Conservation (phyloP, 2,797 vertebrate species). For the Orientallactaga sibirica region DNA sequence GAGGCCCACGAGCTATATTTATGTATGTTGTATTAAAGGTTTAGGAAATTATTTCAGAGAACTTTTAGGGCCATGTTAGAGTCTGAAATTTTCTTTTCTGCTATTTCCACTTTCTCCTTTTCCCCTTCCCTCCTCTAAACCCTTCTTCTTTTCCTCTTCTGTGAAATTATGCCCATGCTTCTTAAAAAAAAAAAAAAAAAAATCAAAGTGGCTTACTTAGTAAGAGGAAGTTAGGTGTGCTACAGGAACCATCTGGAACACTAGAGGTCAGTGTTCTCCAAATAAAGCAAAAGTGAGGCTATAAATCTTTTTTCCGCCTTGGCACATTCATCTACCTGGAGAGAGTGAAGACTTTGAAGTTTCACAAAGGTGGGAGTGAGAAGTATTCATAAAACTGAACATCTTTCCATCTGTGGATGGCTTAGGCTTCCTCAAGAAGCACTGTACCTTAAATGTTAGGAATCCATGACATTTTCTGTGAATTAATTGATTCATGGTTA, state of each 20-base stretch:
- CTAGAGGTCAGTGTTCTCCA: conserved; percentile 85
- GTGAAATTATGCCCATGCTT: conserved; percentile 44
- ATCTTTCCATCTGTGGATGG: background rate
- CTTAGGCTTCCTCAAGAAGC: background rate
- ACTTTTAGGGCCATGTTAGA: background rate
- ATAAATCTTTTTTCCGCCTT: background rate
- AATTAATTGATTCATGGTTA: conserved; percentile 81
- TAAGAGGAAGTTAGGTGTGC: conserved; percentile 35
- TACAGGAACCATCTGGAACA: conserved; percentile 44
- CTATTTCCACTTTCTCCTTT: background rate
- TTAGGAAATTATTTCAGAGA: conserved; percentile 51
- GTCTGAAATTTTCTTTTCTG: background rate
- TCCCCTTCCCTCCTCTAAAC: background rate
- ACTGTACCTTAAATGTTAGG: background rate
- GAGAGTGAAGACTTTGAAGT: conserved; percentile 65
- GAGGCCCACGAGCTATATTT: background rate
- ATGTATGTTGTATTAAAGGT: conserved; percentile 44
- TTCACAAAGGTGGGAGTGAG: conserved; percentile 23
- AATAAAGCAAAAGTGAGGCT: conserved; percentile 60
- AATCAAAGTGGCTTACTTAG: conserved; percentile 12
- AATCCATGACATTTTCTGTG: background rate
- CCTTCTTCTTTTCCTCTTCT: background rate
- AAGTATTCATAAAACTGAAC: background rate
- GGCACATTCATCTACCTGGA: conserved; percentile 51
- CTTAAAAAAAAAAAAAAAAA: conserved; percentile 17